Evolutionary conservation across 2,888 invertebrate species (phyloP), one percentile per base, ranked within the genome.

Genomic region (Andrena dorsata): DNA sequence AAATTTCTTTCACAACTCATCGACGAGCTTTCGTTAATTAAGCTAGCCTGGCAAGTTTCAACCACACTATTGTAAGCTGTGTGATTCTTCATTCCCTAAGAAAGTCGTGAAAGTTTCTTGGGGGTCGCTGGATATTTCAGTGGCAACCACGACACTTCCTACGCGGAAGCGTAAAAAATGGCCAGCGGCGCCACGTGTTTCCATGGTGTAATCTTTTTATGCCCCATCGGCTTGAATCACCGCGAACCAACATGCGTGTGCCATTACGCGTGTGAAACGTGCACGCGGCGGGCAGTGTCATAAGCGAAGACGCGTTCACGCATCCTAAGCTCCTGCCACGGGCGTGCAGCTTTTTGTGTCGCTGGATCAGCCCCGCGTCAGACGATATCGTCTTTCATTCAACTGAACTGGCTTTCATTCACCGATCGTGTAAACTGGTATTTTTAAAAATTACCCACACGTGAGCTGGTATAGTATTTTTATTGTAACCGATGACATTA

Each of bases 181-280:
- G 53, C 72, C 66, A 63, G 20, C 68, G 28, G 71, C 76, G 72
- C 82, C 88, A 88, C 88, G 87, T 89, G 87, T 86, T 84, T 77
- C 68, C 82, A 80, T 75, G 82, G 77, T 82, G 80, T 80, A 75
- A 81, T 82, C 86, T 87, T 89, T 88, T 89, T 86, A 85, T 81
- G 85, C 68, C 35, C 56, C 68, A 83, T 80, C 74, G 71, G 20
- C n/a, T 66, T 68, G 76, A 84, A 84, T 70, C 76, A 66, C 72
- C 60, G 32, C 7, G 64, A 16, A 28, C 16, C 47, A 49, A 53
- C 41, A 16, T 47, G 70, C 28, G 69, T 75, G 65, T n/a, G 47
- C 69, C 41, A 20, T 58, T 28, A 41, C 70, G 66, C 61, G 74
- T 56, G 74, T 65, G 74, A 66, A 76, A 63, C 51, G 64, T 20